Base-by-base conservation (phyloP, 2,797 vertebrate species). In the Clarias platycephalus region DNA sequence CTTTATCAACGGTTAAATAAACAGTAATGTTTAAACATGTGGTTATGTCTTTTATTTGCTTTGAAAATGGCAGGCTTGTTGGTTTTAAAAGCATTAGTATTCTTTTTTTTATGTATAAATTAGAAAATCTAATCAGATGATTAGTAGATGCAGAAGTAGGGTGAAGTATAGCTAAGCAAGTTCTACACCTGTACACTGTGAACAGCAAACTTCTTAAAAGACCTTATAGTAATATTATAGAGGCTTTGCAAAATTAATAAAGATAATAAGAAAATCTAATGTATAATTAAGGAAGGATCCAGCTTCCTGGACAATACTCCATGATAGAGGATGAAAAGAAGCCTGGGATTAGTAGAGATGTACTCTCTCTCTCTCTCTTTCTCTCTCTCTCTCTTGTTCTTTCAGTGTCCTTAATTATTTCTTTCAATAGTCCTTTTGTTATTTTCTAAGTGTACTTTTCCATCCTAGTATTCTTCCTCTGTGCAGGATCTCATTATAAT, bases 1-100 rank as follows among this genome's bases (percentile, higher is more conserved):
- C 49, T 79, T 77, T 60, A 60, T 24, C 26, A 75, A 76, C 28
- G 57, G 37, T 57, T 87, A 60, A 64, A 83, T 83, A 83, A 66
- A 13, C 75, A 24, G 70, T 53, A 82, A 60, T 24, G 80, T 13
- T 75, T 34, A 44, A 62, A 75, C 1, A 16, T 64, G 26, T 82
- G 49, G 24, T 53, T 53, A 28, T 58, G 57, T 24, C 49, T 83
- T 68, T 77, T 67, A 57, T 57, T 31, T 66, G 71, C 31, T 67
- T 31, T 31, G 26, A 13, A 64, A 28, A 64, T 64, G 62, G 62
- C 28, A 34, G 15, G 63, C 6, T 63, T 12, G 62, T 63, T 1
- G 0, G 63, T 16, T 34, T 18, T 18, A n/a, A 66, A 31, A 31
- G 15, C 5, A 66, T 5, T n/a, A 15, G 13, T 12, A 34, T 37